Evolutionary conservation across 2,113 vertebrate species (phyloP).

Genomic region (Paramisgurnus dabryanus): DNA sequence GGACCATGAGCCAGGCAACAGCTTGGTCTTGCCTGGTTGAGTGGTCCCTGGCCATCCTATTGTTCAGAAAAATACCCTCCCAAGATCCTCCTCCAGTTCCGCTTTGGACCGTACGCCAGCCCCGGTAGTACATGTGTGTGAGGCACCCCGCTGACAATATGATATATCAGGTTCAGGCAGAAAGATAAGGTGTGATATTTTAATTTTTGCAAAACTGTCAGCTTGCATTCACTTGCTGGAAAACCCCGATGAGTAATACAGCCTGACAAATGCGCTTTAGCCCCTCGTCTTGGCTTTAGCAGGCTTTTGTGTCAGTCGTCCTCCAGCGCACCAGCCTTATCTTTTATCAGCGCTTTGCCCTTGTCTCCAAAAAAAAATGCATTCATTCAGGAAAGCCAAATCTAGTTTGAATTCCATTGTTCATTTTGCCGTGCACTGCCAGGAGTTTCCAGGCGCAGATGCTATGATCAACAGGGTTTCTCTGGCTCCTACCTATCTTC

Average conservation of each 20-base stretch:
- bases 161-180: conserved; percentile 27
- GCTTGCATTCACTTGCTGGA: conserved; percentile 25
- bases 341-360: conserved; percentile 13
- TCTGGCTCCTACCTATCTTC: not conserved
- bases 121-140: not conserved
- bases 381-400: conserved; percentile 22
- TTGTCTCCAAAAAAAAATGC: not conserved
- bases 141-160: conserved; percentile 22
- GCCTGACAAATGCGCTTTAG: conserved; percentile 50
- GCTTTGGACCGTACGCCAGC: not conserved
- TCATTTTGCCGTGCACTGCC: conserved; percentile 3
- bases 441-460: conserved; percentile 23
- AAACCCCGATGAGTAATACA: conserved; percentile 39
- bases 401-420: conserved; percentile 5
- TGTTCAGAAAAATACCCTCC: conserved; percentile 56
- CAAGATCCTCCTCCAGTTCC: not conserved
- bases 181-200: conserved; percentile 37
- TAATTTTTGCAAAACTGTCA: conserved; percentile 50
- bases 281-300: conserved; percentile 39
- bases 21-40: conserved; percentile 76
- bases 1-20: conserved; percentile 68
- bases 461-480: conserved; percentile 13
- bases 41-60: conserved; percentile 66
- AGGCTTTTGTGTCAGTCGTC: conserved; percentile 50
- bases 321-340: conserved; percentile 14